Percentiles rank a stretch among this genome's conserved stretches.
These are phyloP conservation scores for Trichonephila inaurata DNA, from an alignment of 1,140 invertebrate species.

Conservation along the genomic window DNA sequence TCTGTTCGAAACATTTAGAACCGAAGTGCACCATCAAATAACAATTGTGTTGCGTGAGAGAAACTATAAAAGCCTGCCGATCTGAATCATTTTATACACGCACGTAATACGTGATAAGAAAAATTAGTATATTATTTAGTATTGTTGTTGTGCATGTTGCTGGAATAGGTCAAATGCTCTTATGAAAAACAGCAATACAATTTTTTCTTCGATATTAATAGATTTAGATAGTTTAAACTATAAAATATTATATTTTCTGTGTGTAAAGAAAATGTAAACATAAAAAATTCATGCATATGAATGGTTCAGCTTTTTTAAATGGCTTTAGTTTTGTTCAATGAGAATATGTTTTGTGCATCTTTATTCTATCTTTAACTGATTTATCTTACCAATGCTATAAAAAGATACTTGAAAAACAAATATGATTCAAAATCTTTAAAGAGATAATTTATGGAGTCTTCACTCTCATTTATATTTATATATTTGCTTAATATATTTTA, in stretches of 20 bases:
- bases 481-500: too few species aligned
- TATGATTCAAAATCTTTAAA: too few species aligned
- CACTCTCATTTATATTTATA: too few species aligned
- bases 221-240: too few species aligned
- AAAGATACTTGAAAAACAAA: too few species aligned
- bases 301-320: not conserved
- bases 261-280: not conserved
- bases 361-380: not conserved
- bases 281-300: not conserved
- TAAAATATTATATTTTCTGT: not conserved
- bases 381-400: too few species aligned
- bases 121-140: not conserved
- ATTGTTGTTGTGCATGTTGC: not conserved
- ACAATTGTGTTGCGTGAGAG: not conserved
- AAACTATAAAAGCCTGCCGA: not conserved
- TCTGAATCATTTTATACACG: constrained; percentile 30
- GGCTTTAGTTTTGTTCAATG: not conserved
- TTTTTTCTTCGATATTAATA: not conserved
- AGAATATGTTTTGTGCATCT: not conserved
- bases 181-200: not conserved
- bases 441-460: too few species aligned
- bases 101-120: constrained; percentile 21
- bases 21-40: not conserved
- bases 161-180: not conserved
- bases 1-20: not conserved